A percentile compares a stretch with the other conserved stretches of the same genome.
These are phyloP conservation scores for Falco naumanni DNA, from an alignment of 2,797 vertebrate species.

Conservation along the genomic window DNA sequence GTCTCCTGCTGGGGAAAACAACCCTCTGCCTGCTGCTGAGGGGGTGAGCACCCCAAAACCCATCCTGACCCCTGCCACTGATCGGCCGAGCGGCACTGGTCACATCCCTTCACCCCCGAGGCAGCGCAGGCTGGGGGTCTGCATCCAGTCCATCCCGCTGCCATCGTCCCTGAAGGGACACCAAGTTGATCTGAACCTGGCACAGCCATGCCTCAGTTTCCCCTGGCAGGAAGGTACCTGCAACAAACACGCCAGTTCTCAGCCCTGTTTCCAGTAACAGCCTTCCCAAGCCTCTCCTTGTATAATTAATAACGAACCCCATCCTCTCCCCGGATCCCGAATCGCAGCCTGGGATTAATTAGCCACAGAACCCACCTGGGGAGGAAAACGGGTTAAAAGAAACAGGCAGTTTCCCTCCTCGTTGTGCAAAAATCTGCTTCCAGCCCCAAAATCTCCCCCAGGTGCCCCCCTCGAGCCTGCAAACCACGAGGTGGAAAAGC, in stretches of 20 bases:
- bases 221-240: background rate
- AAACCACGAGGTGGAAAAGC: background rate
- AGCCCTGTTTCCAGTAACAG: fast-evolving
- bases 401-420: background rate
- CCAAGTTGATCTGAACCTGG: fast-evolving
- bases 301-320: background rate
- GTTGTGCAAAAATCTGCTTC: background rate
- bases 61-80: background rate
- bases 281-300: background rate
- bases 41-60: background rate
- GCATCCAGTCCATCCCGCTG: background rate
- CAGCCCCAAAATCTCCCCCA: background rate
- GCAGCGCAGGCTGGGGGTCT: fast-evolving
- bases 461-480: background rate
- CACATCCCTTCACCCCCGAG: fast-evolving
- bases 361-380: background rate
- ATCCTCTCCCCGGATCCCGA: background rate
- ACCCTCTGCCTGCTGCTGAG: fast-evolving
- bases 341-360: background rate
- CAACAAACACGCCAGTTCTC: background rate
- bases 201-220: background rate
- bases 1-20: background rate
- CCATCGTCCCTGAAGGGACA: background rate
- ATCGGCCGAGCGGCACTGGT: fast-evolving
- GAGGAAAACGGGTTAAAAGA: background rate